A percentile compares a stretch with the other conserved stretches of the same genome.
These are phyloP conservation scores for Tupiocoris notatus DNA, from an alignment of 2,888 invertebrate genomes.

Conservation along the genomic window DNA sequence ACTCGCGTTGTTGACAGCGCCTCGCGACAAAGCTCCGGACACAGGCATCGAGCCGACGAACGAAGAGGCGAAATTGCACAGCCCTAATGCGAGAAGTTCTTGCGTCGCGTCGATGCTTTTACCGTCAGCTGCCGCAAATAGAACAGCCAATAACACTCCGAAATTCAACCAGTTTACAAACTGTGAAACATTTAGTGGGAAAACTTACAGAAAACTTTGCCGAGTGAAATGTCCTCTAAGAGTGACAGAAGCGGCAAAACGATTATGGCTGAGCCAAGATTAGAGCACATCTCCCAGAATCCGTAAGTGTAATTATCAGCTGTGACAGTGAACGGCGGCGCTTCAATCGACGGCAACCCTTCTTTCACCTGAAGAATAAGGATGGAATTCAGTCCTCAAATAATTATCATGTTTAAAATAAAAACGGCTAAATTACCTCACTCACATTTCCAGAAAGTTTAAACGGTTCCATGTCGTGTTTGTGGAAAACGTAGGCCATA, in stretches of 20 bases:
- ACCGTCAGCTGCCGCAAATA: slow-evolving; percentile 58
- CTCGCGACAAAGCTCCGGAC: slow-evolving; percentile 62
- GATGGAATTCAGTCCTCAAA: no score
- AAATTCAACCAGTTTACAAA: neutral
- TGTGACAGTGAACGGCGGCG: slow-evolving; percentile 67
- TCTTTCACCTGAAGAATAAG: slow-evolving; percentile 65
- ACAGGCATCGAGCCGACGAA: slow-evolving; percentile 70
- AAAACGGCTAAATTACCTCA: slow-evolving; percentile 56
- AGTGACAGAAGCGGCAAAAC: slow-evolving; percentile 68
- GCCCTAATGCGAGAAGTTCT: slow-evolving; percentile 67
- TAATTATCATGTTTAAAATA: neutral
- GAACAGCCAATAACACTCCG: neutral
- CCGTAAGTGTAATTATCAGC: slow-evolving; percentile 60
- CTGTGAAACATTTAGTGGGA: no score
- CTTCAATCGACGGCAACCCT: slow-evolving; percentile 64
- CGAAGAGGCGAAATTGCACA: slow-evolving; percentile 65
- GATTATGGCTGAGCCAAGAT: slow-evolving; percentile 64
- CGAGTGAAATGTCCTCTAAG: slow-evolving; percentile 69
- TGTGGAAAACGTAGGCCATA: slow-evolving; percentile 66
- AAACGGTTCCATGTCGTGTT: slow-evolving; percentile 62
- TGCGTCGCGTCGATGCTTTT: slow-evolving; percentile 67
- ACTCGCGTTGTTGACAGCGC: slow-evolving; percentile 70
- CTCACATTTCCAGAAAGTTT: slow-evolving; percentile 66
- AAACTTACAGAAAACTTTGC: slow-evolving; percentile 66
- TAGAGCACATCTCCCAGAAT: slow-evolving; percentile 61